Evolutionary conservation across 2,113 vertebrate species (phyloP), one percentile per base, ranked within the genome.

Genomic region (cat (Felis catus)): DNA sequence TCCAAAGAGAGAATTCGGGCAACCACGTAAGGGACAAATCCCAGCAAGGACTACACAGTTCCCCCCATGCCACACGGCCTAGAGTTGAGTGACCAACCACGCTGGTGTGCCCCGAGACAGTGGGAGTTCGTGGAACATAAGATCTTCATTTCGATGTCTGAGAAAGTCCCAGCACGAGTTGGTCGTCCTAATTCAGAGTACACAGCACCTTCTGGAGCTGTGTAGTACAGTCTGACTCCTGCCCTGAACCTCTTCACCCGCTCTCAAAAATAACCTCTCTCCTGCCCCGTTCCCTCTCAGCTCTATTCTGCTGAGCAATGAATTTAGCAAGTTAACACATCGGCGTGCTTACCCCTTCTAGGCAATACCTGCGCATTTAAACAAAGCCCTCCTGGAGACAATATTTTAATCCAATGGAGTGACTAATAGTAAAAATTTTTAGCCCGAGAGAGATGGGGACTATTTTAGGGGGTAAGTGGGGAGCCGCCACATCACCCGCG

Each of bases 351-450:
- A 12, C 1, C 33, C 65, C 61, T 93, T n/a, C 58, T 18, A 39
- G 80, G 89, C 66, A 58, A 36, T 23, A 61, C 16, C 68, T 36
- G 76, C 39, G 53, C 53, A 29, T 58, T 90, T 36, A 87, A 94
- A 88, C 94, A 97, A 91, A 90, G 63, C 58, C 85, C 82, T 94
- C 74, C 81, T 80, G 48, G 33, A 91, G 48, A 82, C 27, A 9
- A 11, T 68, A 16, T 58, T 74, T 89, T 61, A 31, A 55, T 74
- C 61, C 65, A 19, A 5, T 9, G 25, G 41, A 78, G 36, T 51
- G 79, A 70, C 68, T 65, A 33, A 89, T 9, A 14, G 55, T 61
- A 39, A 71, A 31, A 18, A 39, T 18, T 4, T 36, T 61, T 51
- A 81, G 39, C n/a, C 41, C 31, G 45, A 3, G 58, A 80, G 68